These are phyloP conservation scores for Perodicticus potto DNA, from an alignment of 2,797 vertebrate genomes.

Conservation along the genomic window DNA sequence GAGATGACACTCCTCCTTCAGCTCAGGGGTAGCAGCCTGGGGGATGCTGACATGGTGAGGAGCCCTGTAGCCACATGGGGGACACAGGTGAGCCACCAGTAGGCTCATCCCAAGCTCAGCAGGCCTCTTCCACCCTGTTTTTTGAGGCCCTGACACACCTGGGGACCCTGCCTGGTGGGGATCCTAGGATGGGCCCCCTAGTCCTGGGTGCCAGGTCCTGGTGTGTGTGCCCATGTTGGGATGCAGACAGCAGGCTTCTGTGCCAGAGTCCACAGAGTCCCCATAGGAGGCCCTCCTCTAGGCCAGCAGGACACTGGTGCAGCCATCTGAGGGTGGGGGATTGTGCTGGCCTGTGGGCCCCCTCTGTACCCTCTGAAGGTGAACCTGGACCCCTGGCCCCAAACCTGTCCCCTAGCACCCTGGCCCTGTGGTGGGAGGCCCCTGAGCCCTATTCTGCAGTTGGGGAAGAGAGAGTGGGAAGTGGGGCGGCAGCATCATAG, in stretches of 20 bases:
- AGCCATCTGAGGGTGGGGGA: neutral
- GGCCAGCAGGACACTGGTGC: neutral
- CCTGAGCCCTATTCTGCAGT: neutral
- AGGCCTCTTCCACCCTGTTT: no score
- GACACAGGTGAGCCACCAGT: neutral
- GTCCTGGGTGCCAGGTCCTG: neutral
- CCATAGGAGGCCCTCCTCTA: no score
- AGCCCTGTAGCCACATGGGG: no score
- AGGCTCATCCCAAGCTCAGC: neutral
- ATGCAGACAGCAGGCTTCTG: no score
- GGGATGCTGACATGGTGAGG: neutral
- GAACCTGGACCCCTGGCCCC: neutral
- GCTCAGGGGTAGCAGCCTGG: neutral
- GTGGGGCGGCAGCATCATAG: neutral
- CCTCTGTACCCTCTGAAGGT: neutral
- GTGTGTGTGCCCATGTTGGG: no score
- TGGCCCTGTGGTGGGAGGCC: fast-evolving
- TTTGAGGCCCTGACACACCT: no score
- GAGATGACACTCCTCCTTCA: neutral
- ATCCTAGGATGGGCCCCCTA: neutral
- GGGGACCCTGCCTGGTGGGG: neutral
- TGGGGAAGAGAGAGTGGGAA: neutral
- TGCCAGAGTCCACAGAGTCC: no score
- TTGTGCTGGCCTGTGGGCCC: neutral
- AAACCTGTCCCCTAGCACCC: neutral